Evolutionary conservation across 2,113 vertebrate genomes (phyloP).

Genomic region (Plectropomus leopardus): DNA sequence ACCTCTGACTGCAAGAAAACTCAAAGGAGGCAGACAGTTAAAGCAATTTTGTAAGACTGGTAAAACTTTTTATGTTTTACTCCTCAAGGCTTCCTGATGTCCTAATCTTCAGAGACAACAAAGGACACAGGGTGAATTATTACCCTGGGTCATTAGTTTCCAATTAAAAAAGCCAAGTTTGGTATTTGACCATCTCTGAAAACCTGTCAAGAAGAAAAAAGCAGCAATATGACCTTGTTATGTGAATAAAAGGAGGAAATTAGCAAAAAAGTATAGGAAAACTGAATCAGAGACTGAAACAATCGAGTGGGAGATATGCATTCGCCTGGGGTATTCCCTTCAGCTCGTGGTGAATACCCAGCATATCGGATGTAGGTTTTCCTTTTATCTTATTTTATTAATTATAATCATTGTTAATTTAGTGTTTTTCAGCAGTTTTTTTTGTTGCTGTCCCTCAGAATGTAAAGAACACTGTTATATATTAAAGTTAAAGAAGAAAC

Average conservation of each 20-base stretch:
- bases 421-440: too few species aligned
- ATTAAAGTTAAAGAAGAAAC: too few species aligned
- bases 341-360: too few species aligned
- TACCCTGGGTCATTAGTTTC: background rate
- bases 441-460: too few species aligned
- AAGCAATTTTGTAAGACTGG: background rate
- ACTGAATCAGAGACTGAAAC: too few species aligned
- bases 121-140: conserved; percentile 12
- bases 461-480: too few species aligned
- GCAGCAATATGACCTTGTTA: background rate
- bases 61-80: background rate
- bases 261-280: background rate
- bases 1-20: conserved; percentile 18
- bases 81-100: background rate
- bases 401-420: too few species aligned
- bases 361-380: too few species aligned
- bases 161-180: conserved; percentile 4
- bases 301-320: too few species aligned
- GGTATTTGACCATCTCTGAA: background rate
- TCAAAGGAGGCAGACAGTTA: background rate
- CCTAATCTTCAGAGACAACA: background rate
- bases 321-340: too few species aligned
- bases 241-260: background rate
- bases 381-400: too few species aligned
- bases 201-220: background rate